These are phyloP conservation scores for Bicyclus anynana DNA, from an alignment of 1,140 invertebrate genomes.

Conservation along the genomic window DNA sequence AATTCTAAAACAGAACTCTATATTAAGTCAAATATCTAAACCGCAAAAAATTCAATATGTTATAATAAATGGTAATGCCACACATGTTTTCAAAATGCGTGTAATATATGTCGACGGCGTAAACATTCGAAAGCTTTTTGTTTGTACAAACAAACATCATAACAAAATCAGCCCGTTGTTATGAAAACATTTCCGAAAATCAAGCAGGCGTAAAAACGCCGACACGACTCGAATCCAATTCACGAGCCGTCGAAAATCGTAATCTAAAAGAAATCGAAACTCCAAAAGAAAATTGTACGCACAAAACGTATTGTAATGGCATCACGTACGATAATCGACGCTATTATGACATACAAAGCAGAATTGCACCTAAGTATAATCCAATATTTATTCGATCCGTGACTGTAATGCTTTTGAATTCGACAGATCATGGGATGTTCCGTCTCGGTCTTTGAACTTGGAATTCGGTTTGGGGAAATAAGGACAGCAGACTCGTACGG, in stretches of 20 bases:
- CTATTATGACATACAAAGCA: constrained; percentile 73
- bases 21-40: neutral
- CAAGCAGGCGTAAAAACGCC: constrained; percentile 58
- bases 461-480: constrained; percentile 12
- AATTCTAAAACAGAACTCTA: neutral
- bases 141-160: constrained; percentile 43
- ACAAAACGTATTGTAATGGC: constrained; percentile 68
- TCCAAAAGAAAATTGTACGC: constrained; percentile 42
- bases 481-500: constrained; percentile 22
- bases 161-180: constrained; percentile 36
- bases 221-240: constrained; percentile 52
- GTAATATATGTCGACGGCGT: constrained; percentile 16
- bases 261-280: constrained; percentile 69
- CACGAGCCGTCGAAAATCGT: constrained; percentile 50
- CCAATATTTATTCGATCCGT: constrained; percentile 71
- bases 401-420: constrained; percentile 48
- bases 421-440: constrained; percentile 31
- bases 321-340: constrained; percentile 74
- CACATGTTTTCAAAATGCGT: constrained; percentile 5
- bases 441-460: constrained; percentile 32
- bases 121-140: constrained; percentile 21
- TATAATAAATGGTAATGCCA: constrained; percentile 1
- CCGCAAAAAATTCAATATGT: neutral
- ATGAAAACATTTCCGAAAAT: constrained; percentile 50
- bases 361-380: constrained; percentile 75